phyloP scores from a whole-genome alignment of 2,888 invertebrate genomes.

The Lamellibrachia satsuma region DNA sequence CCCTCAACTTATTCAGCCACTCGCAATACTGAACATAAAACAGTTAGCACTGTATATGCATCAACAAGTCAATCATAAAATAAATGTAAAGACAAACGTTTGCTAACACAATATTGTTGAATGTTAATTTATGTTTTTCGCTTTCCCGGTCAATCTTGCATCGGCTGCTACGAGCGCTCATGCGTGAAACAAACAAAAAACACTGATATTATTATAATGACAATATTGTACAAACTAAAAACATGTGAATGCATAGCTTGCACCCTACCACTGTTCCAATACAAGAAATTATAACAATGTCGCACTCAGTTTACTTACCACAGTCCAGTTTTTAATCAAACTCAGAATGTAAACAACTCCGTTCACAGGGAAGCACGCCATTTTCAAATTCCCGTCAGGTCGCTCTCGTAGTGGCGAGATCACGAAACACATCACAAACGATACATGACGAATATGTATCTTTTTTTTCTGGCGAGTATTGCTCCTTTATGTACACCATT shows the following conservation, averaged over 20 bases:
- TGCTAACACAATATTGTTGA: not conserved
- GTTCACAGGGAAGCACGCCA: constrained; percentile 13
- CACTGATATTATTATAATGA: not conserved
- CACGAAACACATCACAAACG: not conserved
- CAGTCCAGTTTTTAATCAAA: not conserved
- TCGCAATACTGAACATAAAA: not conserved
- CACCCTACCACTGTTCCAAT: not conserved
- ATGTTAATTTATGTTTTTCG: not conserved
- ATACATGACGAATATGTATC: not conserved
- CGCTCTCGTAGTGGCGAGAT: not conserved
- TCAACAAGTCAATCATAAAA: not conserved
- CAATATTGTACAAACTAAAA: not conserved
- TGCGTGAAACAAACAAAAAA: not conserved
- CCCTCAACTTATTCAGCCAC: not conserved
- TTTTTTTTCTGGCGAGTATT: not conserved
- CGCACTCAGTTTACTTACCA: not conserved
- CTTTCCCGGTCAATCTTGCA: constrained; percentile 6
- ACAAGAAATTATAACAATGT: not conserved
- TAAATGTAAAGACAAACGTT: not conserved
- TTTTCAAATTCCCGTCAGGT: constrained; percentile 13
- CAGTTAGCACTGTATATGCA: not conserved
- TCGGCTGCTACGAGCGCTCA: constrained; percentile 17
- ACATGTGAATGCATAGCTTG: not conserved
- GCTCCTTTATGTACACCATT: not conserved
- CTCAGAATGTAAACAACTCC: constrained; percentile 13